Conservation (phyloP, 1,140 invertebrate species). For the Nebria ingens region DNA sequence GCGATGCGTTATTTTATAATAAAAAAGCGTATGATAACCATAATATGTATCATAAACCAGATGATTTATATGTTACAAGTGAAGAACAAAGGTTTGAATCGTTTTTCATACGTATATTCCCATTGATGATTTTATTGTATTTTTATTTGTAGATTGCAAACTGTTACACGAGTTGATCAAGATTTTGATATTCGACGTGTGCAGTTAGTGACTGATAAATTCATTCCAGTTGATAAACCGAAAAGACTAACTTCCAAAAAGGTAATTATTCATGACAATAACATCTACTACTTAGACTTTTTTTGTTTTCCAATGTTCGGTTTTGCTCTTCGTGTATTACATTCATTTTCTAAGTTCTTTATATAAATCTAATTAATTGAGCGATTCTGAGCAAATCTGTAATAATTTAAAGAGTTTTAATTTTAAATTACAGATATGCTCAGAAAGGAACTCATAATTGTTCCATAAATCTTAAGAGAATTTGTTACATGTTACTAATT, state of each 20-base stretch:
- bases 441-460: too few relatives aligned
- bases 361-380: not conserved
- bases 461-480: too few relatives aligned
- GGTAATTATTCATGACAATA: not conserved
- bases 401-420: too few relatives aligned
- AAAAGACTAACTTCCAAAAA: not conserved
- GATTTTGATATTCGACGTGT: slow-evolving; percentile 48
- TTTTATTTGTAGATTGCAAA: slow-evolving; percentile 32
- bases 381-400: not conserved
- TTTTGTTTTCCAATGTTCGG: not conserved
- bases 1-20: slow-evolving; percentile 54
- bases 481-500: too few relatives aligned
- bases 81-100: slow-evolving; percentile 48
- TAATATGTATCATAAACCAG: slow-evolving; percentile 47
- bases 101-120: not conserved
- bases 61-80: slow-evolving; percentile 52
- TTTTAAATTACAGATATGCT: too few relatives aligned
- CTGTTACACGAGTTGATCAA: slow-evolving; percentile 45
- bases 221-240: slow-evolving; percentile 7
- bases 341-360: too few relatives aligned
- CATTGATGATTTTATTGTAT: slow-evolving; percentile 1
- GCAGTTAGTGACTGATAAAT: slow-evolving; percentile 9
- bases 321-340: too few relatives aligned
- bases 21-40: slow-evolving; percentile 54
- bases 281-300: not conserved